Base-by-base conservation (phyloP, 64 coral and sea anemone genomes). In the Montipora foliosa region DNA sequence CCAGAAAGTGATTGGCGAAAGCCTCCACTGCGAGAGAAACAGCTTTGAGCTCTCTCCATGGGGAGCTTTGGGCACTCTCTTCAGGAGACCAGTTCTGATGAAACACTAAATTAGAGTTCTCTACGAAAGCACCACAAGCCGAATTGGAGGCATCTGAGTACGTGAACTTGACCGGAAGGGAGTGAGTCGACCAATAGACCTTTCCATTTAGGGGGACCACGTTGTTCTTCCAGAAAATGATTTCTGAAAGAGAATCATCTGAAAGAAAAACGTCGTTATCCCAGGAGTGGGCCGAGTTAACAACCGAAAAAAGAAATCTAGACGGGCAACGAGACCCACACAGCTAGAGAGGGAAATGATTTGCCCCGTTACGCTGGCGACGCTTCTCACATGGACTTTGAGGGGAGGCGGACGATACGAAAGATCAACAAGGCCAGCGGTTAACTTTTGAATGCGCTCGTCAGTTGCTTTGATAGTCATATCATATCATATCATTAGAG, bases 341-440 rank as follows among this genome's bases (percentile, higher is more conserved):
- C 29, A 29, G 29, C 29, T 79, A 49, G 88, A 79, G 48, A 90
- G 88, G 29, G 58, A 90, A 90, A 90, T 90, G 7, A 90, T 29
- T 29, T 29, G 29, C 29, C 29, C 29, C 29, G 29, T 29, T 29
- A 29, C 29, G 29, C 29, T 29, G 60, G 47, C 29, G 73, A 29
- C 88, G 12, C 20, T 48, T 71, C 52, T 80, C 52, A 81, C 76
- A 25, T 79, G 59, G 8, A 90, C 89, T 76, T 90, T 90, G 17
- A 8, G 88, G 57, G 76, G 20, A 37, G 88, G 25, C 25, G 25
- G 1, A 29, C 25, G 25, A 29, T 29, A 29, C 25, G 25, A 29
- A 0, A 29, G 25, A 76, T 24, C 13, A 76, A 53, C 20, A 77
- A 87, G 64, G 62, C 62, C 84, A 87, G 53, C 47, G 37, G 4